Conservation (phyloP, 1,140 invertebrate genomes). For the Lineus longissimus region DNA sequence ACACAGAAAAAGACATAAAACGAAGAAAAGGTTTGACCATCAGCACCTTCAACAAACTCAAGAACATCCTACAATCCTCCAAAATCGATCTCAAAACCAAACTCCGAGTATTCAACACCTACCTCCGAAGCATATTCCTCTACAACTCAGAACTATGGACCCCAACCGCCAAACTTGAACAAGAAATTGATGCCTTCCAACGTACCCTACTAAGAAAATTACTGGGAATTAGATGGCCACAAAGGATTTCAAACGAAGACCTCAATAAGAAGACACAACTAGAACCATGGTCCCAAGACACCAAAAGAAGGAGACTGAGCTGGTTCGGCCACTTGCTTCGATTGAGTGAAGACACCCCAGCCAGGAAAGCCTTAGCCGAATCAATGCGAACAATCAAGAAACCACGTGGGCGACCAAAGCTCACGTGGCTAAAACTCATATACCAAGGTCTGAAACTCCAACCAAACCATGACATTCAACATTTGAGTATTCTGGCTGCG, state of each 20-base stretch:
- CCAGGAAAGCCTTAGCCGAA: neutral
- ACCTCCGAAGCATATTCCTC: neutral
- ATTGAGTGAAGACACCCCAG: neutral
- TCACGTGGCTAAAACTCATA: neutral
- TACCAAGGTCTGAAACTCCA: no score
- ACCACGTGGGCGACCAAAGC: neutral
- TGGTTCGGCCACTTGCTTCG: neutral
- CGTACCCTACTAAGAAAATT: neutral
- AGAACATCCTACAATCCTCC: neutral
- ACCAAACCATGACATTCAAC: no score
- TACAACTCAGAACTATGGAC: neutral
- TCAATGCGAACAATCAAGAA: neutral
- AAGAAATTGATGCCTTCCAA: neutral
- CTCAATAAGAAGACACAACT: neutral
- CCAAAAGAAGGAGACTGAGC: neutral
- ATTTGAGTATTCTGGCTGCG: no score
- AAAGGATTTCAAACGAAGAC: neutral
- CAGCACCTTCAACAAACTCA: neutral
- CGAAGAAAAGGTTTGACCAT: neutral
- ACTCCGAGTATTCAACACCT: neutral
- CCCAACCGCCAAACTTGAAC: neutral
- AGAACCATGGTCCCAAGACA: neutral
- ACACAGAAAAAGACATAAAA: neutral
- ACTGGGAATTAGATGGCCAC: neutral
- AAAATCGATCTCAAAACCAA: neutral